Conservation (phyloP, 53 echinoderm and acorn worm species). For the Echinometra lucunter region DNA sequence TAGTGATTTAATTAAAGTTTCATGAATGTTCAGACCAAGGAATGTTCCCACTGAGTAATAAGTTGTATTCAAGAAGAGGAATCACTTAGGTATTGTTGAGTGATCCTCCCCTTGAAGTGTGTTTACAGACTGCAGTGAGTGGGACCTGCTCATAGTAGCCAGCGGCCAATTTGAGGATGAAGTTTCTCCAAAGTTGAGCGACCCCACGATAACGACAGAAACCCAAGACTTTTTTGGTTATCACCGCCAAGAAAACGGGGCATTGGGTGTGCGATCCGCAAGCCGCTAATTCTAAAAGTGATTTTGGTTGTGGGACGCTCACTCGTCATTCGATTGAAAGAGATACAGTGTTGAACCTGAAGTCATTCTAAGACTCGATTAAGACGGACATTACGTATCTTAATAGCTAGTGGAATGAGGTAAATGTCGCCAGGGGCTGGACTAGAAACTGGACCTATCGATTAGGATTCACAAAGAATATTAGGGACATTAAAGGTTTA, state of each 20-base stretch:
- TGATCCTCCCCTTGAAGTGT: constrained; percentile 62
- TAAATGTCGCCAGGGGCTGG: constrained; percentile 8
- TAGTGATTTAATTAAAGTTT: too few species aligned
- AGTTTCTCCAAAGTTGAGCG: constrained; percentile 68
- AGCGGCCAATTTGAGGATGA: constrained; percentile 57
- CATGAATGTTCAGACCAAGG: not conserved
- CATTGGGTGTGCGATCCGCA: constrained; percentile 37
- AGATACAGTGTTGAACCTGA: constrained; percentile 54
- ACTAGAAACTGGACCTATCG: constrained; percentile 33
- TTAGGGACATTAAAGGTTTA: not conserved
- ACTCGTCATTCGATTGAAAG: constrained; percentile 54
- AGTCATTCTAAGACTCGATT: constrained; percentile 59
- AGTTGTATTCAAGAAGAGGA: constrained; percentile 20
- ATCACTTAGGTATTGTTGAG: constrained; percentile 46
- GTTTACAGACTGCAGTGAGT: constrained; percentile 55
- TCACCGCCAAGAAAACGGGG: constrained; percentile 61
- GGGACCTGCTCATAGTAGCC: constrained; percentile 48
- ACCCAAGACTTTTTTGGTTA: constrained; percentile 36
- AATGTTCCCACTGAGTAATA: not conserved
- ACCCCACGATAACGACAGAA: constrained; percentile 58
- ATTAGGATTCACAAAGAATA: constrained; percentile 16
- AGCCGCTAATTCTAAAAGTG: constrained; percentile 63
- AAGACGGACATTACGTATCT: constrained; percentile 54
- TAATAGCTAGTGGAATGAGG: constrained; percentile 52
- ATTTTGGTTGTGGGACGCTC: constrained; percentile 48